phyloP scores from a whole-genome alignment of 1,140 invertebrate genomes.

The Paraescarpia echinospica region DNA sequence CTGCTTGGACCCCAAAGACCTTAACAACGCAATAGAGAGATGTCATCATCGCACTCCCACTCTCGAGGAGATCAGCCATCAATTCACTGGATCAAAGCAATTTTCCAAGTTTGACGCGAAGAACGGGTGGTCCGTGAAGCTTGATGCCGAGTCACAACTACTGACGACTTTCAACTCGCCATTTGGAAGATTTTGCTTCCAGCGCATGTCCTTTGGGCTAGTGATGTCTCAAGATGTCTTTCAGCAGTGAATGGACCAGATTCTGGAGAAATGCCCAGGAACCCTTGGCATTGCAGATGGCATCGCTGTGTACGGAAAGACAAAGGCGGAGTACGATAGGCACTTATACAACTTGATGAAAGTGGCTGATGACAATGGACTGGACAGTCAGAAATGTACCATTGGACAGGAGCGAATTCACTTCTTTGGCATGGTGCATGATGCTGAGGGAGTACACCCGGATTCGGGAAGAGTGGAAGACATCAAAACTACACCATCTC shows the following conservation, averaged over 20 bases:
- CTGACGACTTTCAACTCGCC: constrained; percentile 38
- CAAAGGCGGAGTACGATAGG: constrained; percentile 9
- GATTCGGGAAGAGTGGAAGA: constrained; percentile 54
- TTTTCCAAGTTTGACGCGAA: no score
- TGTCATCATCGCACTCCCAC: no score
- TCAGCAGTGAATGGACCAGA: constrained; percentile 41
- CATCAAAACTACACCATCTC: constrained; percentile 37
- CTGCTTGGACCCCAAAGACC: no score
- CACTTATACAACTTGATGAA: constrained; percentile 40
- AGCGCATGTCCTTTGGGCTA: constrained; percentile 35
- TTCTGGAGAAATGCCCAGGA: constrained; percentile 46
- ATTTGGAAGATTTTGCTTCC: constrained; percentile 35
- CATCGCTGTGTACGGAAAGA: constrained; percentile 20
- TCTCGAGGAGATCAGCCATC: no score
- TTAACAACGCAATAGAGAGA: no score
- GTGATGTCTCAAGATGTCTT: constrained; percentile 43
- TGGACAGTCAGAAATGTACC: constrained; percentile 48
- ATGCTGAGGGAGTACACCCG: constrained; percentile 47
- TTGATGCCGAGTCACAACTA: constrained; percentile 41
- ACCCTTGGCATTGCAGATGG: constrained; percentile 53
- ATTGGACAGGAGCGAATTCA: neutral
- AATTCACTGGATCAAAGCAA: no score
- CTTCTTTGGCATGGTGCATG: constrained; percentile 42
- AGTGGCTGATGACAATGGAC: constrained; percentile 41
- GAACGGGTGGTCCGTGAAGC: no score